phyloP scores from a whole-genome alignment of 92 coral and sea anemone genomes.

The Phymanthus crucifer region DNA sequence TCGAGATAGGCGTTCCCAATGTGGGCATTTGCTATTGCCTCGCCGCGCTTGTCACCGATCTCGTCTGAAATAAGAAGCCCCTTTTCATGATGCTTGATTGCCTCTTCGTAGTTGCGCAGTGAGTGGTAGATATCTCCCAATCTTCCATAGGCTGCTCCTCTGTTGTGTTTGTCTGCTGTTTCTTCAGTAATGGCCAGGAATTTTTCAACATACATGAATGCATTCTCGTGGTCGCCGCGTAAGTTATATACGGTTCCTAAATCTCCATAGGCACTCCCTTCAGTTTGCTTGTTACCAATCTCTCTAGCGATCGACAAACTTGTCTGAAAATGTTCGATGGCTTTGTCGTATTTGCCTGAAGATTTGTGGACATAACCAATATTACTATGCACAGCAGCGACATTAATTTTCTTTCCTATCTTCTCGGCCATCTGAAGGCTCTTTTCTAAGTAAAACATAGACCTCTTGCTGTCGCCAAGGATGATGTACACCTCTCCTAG shows the following conservation, averaged over 20 bases:
- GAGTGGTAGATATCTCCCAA: background rate
- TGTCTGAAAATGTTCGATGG: background rate
- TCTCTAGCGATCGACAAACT: background rate
- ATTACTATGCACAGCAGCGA: background rate
- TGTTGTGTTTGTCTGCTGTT: background rate
- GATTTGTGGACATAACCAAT: background rate
- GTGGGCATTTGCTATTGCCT: too few relatives aligned
- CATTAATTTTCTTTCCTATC: background rate
- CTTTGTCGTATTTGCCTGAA: background rate
- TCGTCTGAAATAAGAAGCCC: background rate
- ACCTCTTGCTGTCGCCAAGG: background rate
- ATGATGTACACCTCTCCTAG: background rate
- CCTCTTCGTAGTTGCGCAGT: background rate
- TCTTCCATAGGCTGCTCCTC: background rate
- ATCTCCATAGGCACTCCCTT: background rate
- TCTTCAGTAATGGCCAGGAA: background rate
- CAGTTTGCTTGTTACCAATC: slow-evolving; percentile 3
- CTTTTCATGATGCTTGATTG: background rate
- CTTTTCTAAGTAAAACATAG: background rate
- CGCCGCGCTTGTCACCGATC: too few relatives aligned
- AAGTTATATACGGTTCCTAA: background rate
- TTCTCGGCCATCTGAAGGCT: background rate
- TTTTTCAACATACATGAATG: background rate
- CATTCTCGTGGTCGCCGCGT: background rate
- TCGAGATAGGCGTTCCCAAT: too few relatives aligned